Conservation (phyloP, 2,888 invertebrate species). For the Nemapogon koenigi region DNA sequence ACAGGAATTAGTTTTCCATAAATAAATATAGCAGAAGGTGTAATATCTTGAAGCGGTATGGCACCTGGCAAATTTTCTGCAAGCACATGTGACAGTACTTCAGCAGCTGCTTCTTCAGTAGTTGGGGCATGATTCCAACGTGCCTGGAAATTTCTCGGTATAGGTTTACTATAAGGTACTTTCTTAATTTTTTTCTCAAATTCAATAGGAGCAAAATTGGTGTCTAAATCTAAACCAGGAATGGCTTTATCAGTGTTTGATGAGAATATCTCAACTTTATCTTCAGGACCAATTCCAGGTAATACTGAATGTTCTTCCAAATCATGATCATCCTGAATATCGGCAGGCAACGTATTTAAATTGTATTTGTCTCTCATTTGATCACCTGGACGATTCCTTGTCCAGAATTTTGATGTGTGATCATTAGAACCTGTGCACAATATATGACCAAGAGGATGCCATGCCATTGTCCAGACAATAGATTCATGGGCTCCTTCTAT, state of each 20-base stretch:
- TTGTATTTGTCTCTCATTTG: constrained; percentile 98
- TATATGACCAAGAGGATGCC: constrained; percentile 99
- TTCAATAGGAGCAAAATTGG: constrained; percentile 68
- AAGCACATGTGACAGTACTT: constrained; percentile 74
- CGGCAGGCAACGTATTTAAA: constrained; percentile 88
- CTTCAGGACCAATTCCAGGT: constrained; percentile 99
- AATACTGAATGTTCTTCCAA: constrained; percentile 81
- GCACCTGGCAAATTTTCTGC: constrained; percentile 80
- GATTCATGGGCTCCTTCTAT: constrained; percentile 99
- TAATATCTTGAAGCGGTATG: constrained; percentile 76
- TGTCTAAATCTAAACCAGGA: constrained; percentile 87
- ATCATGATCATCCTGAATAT: constrained; percentile 63
- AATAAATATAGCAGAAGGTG: constrained; percentile 80
- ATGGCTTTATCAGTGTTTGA: constrained; percentile 70
- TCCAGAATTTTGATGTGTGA: constrained; percentile 99
- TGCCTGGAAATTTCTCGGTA: constrained; percentile 95
- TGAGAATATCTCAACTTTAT: constrained; percentile 80
- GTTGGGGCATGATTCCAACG: constrained; percentile 88
- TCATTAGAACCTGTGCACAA: constrained; percentile 99
- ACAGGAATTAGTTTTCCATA: constrained; percentile 85
- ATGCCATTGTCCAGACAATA: constrained; percentile 98
- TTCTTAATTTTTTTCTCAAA: constrained; percentile 79
- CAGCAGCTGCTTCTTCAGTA: constrained; percentile 56
- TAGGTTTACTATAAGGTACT: constrained; percentile 94
- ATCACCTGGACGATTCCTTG: constrained; percentile 97